Conservation (phyloP, 1,140 invertebrate genomes). For the roundworm (Caenorhabditis elegans) region WBcel235 BX284606.5:4836001-4836500, state of each 20-base stretch:
- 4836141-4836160: too few species aligned
- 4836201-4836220: background rate
- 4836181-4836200: background rate
- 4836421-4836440: too few species aligned
- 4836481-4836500: conserved; percentile 15
- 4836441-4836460: too few species aligned
- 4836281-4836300: background rate
- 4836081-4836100: conserved; percentile 6
- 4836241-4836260: background rate
- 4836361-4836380: too few species aligned
- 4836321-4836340: conserved; percentile 1
- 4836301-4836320: background rate
- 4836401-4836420: too few species aligned
- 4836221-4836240: conserved; percentile 20
- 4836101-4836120: background rate
- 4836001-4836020: background rate
- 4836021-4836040: conserved; percentile 2
- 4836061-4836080: conserved; percentile 2
- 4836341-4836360: background rate
- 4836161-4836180: background rate
- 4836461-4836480: conserved; percentile 4
- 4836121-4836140: background rate
- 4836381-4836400: too few species aligned
- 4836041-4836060: background rate
- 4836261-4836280: background rate